These are phyloP conservation scores for Haplochromis vanheusdeni DNA, from an alignment of 2,113 vertebrate genomes.

Conservation along the genomic window DNA sequence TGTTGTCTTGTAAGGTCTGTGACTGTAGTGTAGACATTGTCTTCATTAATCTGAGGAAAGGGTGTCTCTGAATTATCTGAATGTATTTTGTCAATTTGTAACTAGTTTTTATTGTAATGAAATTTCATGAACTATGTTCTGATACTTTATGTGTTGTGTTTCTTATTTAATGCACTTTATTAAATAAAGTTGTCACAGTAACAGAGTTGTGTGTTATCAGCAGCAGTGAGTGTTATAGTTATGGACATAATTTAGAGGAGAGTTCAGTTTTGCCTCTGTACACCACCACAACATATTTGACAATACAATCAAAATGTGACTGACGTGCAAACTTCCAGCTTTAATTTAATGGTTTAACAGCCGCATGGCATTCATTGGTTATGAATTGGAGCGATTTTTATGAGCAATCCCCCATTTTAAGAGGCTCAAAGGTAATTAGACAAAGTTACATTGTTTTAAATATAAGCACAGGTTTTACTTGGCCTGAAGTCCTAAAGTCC, in stretches of 20 bases:
- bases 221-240: rapidly evolving
- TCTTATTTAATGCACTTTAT: not conserved
- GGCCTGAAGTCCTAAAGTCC: too few species aligned
- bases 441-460: too few species aligned
- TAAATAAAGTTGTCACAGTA: rapidly evolving
- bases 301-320: rapidly evolving
- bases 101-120: not conserved
- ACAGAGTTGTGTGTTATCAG: not conserved
- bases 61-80: not conserved
- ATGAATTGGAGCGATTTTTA: not conserved
- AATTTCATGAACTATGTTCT: not conserved
- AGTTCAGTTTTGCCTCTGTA: not conserved
- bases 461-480: too few species aligned
- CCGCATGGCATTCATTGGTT: rapidly evolving
- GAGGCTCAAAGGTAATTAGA: not conserved
- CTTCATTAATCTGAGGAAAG: not conserved
- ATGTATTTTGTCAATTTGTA: not conserved
- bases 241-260: not conserved
- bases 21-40: not conserved
- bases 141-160: rapidly evolving
- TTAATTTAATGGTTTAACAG: rapidly evolving
- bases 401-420: rapidly evolving
- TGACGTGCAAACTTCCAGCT: rapidly evolving
- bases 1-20: not conserved
- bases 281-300: rapidly evolving